Conservation (phyloP, 2,113 vertebrate genomes). For the Ceyx cyanopectus region DNA sequence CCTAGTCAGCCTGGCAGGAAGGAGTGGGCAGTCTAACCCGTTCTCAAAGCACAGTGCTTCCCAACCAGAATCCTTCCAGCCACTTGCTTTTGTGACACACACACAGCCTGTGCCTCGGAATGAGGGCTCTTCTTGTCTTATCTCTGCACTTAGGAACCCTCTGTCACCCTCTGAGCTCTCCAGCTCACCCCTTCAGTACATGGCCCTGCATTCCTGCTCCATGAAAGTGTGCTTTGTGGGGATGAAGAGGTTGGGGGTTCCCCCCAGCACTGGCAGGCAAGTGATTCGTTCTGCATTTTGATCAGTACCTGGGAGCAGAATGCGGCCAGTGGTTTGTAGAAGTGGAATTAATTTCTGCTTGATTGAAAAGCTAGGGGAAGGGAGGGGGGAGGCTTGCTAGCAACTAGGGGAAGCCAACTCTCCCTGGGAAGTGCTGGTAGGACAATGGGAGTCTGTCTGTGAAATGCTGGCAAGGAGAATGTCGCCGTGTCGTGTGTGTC, state of each 20-base stretch:
- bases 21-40: background rate
- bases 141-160: background rate
- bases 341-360: conserved; percentile 12
- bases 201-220: background rate
- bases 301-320: background rate
- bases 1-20: background rate
- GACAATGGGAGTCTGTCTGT: background rate
- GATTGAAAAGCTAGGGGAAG: background rate
- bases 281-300: conserved; percentile 6
- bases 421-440: background rate
- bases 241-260: background rate
- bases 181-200: background rate
- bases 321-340: background rate
- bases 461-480: background rate
- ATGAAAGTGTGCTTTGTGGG: background rate
- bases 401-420: background rate
- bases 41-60: background rate
- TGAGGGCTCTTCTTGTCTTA: background rate
- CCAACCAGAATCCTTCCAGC: background rate
- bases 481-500: background rate
- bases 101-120: background rate
- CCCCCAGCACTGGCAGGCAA: background rate
- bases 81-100: background rate
- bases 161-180: background rate
- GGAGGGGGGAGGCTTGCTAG: background rate